phyloP scores from a whole-genome alignment of 2,888 invertebrate genomes.

The Odontomyia ornata region DNA sequence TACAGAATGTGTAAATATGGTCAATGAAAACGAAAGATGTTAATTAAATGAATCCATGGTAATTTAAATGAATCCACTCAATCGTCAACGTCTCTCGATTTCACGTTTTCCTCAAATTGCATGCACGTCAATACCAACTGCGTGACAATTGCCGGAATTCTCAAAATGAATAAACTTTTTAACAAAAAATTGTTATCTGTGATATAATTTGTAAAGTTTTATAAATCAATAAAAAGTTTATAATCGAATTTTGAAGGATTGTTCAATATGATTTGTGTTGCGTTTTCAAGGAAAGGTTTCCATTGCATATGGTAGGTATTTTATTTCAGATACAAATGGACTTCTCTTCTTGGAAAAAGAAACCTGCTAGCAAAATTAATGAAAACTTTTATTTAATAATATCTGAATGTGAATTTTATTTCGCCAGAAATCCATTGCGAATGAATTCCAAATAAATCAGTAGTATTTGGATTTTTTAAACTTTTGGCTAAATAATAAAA shows the following conservation, averaged over 20 bases:
- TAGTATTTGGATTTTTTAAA: background rate
- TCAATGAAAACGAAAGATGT: background rate
- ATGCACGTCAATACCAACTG: background rate
- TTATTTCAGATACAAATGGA: background rate
- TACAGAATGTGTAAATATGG: background rate
- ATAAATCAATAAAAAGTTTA: slow-evolving; percentile 50
- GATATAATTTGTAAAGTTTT: slow-evolving; percentile 54
- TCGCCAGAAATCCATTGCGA: no score
- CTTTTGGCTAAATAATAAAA: background rate
- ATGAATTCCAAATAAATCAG: no score
- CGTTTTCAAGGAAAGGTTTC: background rate
- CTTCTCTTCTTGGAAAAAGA: no score
- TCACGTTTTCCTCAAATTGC: background rate
- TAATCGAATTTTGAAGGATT: slow-evolving; percentile 44
- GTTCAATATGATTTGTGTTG: slow-evolving; percentile 28
- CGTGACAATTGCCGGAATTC: background rate
- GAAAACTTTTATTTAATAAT: no score
- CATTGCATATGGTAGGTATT: background rate
- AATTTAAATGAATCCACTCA: background rate
- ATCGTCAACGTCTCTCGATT: slow-evolving; percentile 1
- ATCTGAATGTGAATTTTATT: no score
- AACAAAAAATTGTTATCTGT: slow-evolving; percentile 54
- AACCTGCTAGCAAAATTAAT: no score
- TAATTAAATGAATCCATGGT: background rate
- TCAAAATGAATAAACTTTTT: slow-evolving; percentile 49